Conservation (phyloP, 2,113 vertebrate species). For the Oncorhynchus gorbuscha region DNA sequence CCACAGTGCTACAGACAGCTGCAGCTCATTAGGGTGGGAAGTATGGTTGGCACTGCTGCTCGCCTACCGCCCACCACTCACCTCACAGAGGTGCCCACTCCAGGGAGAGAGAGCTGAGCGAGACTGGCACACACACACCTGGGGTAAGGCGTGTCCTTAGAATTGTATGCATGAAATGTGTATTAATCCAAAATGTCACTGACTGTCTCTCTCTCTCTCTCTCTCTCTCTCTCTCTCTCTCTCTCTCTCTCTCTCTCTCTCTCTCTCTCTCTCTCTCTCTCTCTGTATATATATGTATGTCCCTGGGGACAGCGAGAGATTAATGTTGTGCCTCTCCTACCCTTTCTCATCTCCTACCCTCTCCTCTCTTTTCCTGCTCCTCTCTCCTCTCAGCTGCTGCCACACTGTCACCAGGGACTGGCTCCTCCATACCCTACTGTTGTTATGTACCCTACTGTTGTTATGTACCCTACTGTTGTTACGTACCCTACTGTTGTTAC, state of each 20-base stretch:
- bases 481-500: too few relatives aligned
- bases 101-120: conserved; percentile 7
- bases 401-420: conserved; percentile 58
- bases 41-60: conserved; percentile 29
- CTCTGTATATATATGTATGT: too few relatives aligned
- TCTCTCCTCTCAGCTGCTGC: not conserved
- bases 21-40: conserved; percentile 38
- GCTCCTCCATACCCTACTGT: conserved; percentile 21
- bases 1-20: conserved; percentile 36
- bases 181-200: not conserved
- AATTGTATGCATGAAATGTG: not conserved
- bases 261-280: not conserved
- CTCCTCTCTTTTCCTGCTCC: too few relatives aligned
- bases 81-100: conserved; percentile 24
- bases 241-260: too few relatives aligned
- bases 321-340: too few relatives aligned
- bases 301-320: too few relatives aligned
- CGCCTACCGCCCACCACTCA: conserved; percentile 4
- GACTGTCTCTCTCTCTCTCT: too few relatives aligned
- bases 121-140: conserved; percentile 28
- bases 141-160: too few relatives aligned
- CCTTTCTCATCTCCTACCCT: too few relatives aligned
- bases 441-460: not conserved
- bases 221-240: too few relatives aligned
- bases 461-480: too few relatives aligned